Evolutionary conservation across 2,797 vertebrate species (phyloP), one percentile per base, ranked within the genome.

Genomic region (Danio aesculapii): DNA sequence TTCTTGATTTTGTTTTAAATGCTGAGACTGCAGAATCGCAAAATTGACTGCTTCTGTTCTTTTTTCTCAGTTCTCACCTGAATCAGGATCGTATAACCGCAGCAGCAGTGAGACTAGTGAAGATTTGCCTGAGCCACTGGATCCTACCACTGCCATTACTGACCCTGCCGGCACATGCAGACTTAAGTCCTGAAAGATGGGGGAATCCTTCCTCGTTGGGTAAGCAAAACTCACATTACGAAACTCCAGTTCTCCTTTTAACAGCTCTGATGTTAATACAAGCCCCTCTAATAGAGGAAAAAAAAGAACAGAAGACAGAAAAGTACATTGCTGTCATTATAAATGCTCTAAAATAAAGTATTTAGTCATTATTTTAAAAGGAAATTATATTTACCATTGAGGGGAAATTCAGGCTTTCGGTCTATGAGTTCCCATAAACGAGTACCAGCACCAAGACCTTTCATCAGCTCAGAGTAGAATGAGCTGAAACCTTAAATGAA

Each of bases 401-500:
- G 92, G 57, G 97, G 94, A 87, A 99, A 94, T 75, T 94, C 91
- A 0, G 98, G 98, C 57, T 95, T 94, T 85, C 97, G 92, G 88
- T 99, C 97, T 68, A 96, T 88, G 75, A 99, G 95, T 89, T 99
- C 94, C 98, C 98, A 99, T 0, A 99, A 94, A 81, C 97, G 95
- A 49, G 94, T 77, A 77, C 98, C 98, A 0, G 98, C 98, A 71
- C 98, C 98, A 72, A 99, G 94, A 17, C 98, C 98, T 86, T 98
- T 99, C 98, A 99, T 99, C 83, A 99, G 90, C 88, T 97, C 97
- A 0, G 98, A 97, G 90, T 99, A 99, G 91, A 99, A 99, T 0
- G 98, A 96, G 89, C 97, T 99, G 76, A 99, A 86, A 81, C 98
- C 98, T 99, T 85, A 43, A 8, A 82, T 68, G 8, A 44, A 77